Percentiles rank a stretch among this genome's conserved stretches.
These are phyloP conservation scores for Stenodera caucasica DNA, from an alignment of 2,888 invertebrate genomes.

Conservation along the genomic window DNA sequence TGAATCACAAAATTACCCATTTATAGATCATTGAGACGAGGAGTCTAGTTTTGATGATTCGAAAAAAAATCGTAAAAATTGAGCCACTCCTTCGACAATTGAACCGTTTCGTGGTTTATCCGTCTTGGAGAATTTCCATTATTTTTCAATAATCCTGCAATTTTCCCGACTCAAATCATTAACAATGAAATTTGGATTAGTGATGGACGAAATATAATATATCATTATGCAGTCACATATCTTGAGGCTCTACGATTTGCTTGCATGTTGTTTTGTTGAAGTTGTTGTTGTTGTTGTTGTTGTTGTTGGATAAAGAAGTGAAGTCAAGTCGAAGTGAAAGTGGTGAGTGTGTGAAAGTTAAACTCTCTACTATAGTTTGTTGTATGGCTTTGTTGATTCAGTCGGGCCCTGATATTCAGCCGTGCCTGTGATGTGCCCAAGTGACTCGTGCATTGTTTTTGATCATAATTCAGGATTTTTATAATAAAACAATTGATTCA, in stretches of 20 bases:
- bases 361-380: constrained; percentile 50
- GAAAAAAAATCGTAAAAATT: too few relatives aligned
- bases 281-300: neutral
- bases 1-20: too few relatives aligned
- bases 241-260: neutral
- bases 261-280: neutral
- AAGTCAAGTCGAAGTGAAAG: constrained; percentile 50
- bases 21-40: too few relatives aligned
- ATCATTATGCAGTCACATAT: neutral
- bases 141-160: neutral
- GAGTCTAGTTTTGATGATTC: too few relatives aligned
- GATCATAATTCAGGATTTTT: constrained; percentile 20
- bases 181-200: too few relatives aligned
- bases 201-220: too few relatives aligned
- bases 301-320: constrained; percentile 28
- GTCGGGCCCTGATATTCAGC: constrained; percentile 52
- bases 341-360: constrained; percentile 55
- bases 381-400: constrained; percentile 44
- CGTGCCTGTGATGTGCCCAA: constrained; percentile 50
- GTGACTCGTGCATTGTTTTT: constrained; percentile 44
- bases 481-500: constrained; percentile 9
- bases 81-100: neutral
- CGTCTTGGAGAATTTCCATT: neutral
- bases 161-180: too few relatives aligned
- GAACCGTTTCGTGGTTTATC: neutral